Percentiles rank a stretch among this genome's conserved stretches.
These are phyloP conservation scores for Cliona cf. orientalis DNA, from an alignment of 37 sponge, comb jelly and placozoan genomes.

Conservation along the genomic window DNA sequence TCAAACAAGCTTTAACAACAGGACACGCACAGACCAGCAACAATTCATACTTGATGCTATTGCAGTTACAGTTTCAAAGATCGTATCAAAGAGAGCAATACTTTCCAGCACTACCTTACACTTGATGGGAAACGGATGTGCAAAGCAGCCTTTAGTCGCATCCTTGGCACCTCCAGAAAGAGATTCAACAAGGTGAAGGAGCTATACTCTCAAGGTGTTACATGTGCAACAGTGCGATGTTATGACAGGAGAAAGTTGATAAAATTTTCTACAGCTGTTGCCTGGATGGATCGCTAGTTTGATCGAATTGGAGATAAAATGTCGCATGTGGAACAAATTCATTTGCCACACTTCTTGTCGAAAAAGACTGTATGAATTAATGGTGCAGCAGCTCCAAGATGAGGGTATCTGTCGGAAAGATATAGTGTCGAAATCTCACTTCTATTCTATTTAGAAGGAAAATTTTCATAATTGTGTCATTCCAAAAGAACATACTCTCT, in stretches of 20 bases:
- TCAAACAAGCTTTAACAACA: slow-evolving; percentile 1
- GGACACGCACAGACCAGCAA: not conserved
- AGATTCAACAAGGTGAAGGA: not conserved
- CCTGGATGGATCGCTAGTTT: slow-evolving; percentile 62
- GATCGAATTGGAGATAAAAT: slow-evolving; percentile 47
- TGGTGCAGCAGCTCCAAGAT: slow-evolving; percentile 29
- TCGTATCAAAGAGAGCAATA: slow-evolving; percentile 6
- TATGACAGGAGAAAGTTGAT: not conserved
- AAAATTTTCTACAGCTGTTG: slow-evolving; percentile 25
- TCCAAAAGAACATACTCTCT: slow-evolving; percentile 44
- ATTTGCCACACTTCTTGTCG: slow-evolving; percentile 53
- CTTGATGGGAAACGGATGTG: slow-evolving; percentile 13
- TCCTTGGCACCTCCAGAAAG: slow-evolving; percentile 12
- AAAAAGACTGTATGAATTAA: slow-evolving; percentile 44
- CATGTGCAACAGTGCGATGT: not conserved
- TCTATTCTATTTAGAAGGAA: slow-evolving; percentile 44
- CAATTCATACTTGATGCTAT: slow-evolving; percentile 22
- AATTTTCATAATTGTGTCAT: slow-evolving; percentile 42
- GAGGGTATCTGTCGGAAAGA: not conserved
- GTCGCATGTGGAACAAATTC: slow-evolving; percentile 49
- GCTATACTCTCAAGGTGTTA: not conserved
- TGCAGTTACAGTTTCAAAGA: not conserved
- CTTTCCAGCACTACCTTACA: not conserved
- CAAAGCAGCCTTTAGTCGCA: slow-evolving; percentile 1
- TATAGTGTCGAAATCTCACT: slow-evolving; percentile 32